Conservation (phyloP, 1,140 invertebrate species). For the Bursaphelenchus mucronatus region DNA sequence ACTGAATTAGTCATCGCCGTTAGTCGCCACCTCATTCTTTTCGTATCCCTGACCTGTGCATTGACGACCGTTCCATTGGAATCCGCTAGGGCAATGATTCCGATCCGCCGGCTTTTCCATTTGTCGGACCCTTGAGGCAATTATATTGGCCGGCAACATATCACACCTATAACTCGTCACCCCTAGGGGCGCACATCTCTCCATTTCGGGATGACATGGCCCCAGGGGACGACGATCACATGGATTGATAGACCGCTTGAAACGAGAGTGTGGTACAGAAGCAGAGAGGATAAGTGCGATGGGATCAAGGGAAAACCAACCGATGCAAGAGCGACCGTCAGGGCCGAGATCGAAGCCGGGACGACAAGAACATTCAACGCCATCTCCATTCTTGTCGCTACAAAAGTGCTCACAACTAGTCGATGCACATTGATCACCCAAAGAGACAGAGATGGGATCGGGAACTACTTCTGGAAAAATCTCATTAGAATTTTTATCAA, state of each 20-base stretch:
- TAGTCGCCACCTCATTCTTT: constrained; percentile 8
- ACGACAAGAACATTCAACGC: constrained; percentile 53
- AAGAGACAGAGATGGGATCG: background rate
- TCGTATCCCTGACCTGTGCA: no score
- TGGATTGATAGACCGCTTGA: background rate
- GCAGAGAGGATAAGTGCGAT: constrained; percentile 9
- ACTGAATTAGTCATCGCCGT: background rate
- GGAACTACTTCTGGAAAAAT: constrained; percentile 1
- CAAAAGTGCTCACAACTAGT: constrained; percentile 54
- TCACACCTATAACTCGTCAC: no score
- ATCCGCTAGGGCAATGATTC: no score
- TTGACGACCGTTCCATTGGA: no score
- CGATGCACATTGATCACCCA: constrained; percentile 29
- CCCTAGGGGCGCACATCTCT: background rate
- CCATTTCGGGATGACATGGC: background rate
- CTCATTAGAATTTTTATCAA: constrained; percentile 11
- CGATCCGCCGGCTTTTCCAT: no score
- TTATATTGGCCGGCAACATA: no score
- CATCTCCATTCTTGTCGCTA: constrained; percentile 45
- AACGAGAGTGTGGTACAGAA: background rate
- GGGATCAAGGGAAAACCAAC: constrained; percentile 28
- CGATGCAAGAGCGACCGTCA: constrained; percentile 53
- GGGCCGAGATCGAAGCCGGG: constrained; percentile 51
- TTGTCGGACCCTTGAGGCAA: no score
- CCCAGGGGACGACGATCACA: background rate